Conservation (phyloP, 1,140 invertebrate genomes). For the Drosophila pallidifrons region DNA sequence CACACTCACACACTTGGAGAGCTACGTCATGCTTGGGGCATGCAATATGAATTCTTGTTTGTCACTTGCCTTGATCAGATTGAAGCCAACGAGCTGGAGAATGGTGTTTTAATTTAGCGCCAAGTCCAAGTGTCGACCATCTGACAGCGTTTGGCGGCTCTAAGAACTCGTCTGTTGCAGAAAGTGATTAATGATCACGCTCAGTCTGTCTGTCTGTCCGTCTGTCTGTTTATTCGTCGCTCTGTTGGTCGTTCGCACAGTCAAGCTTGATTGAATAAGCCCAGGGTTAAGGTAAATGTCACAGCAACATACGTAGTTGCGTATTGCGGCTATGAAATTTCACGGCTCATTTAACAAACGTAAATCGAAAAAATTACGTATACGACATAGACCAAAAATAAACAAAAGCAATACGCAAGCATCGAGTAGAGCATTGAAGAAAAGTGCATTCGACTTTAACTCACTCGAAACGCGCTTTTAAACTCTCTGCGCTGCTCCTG, state of each 20-base stretch:
- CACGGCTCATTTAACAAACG: slow-evolving; percentile 63
- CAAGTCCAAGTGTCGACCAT: slow-evolving; percentile 13
- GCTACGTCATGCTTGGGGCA: slow-evolving; percentile 12
- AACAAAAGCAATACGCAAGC: background rate
- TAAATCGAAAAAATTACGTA: slow-evolving; percentile 30
- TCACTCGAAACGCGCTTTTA: background rate
- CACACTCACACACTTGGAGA: background rate
- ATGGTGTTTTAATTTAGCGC: slow-evolving; percentile 15
- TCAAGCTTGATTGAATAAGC: slow-evolving; percentile 77
- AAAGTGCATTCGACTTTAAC: slow-evolving; percentile 25
- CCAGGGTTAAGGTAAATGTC: slow-evolving; percentile 82
- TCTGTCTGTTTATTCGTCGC: background rate
- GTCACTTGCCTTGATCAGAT: slow-evolving; percentile 47
- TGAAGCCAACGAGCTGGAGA: slow-evolving; percentile 7
- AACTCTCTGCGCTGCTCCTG: background rate
- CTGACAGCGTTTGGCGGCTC: background rate
- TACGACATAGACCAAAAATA: slow-evolving; percentile 3
- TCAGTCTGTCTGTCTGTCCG: background rate
- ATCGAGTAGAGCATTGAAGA: background rate
- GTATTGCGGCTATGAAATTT: slow-evolving; percentile 42
- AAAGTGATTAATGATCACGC: slow-evolving; percentile 31
- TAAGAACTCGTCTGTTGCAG: background rate
- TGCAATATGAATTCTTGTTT: slow-evolving; percentile 23
- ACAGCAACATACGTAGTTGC: slow-evolving; percentile 48
- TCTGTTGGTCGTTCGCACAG: slow-evolving; percentile 26